phyloP scores from a whole-genome alignment of 2,888 invertebrate species.

The Dasysyrphus tricinctus region DNA sequence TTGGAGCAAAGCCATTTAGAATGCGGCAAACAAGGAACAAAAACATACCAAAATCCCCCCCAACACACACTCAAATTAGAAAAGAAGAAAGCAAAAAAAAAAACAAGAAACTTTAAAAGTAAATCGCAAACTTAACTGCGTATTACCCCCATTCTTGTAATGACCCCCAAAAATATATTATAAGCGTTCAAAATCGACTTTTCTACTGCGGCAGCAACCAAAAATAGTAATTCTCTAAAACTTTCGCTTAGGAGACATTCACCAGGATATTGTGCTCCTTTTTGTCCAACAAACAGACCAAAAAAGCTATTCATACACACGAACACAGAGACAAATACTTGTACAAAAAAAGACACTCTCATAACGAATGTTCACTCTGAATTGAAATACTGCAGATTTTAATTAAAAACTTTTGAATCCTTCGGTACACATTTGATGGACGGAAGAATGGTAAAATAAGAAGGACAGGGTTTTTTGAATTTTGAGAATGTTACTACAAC shows the following conservation, averaged over 20 bases:
- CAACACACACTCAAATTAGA: neutral
- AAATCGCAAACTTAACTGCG: slow-evolving; percentile 60
- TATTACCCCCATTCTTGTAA: slow-evolving; percentile 39
- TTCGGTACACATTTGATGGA: slow-evolving; percentile 2
- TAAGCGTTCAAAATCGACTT: slow-evolving; percentile 64
- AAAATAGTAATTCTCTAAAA: slow-evolving; percentile 50
- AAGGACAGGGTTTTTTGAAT: slow-evolving; percentile 2
- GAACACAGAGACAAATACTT: neutral
- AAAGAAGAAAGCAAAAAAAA: neutral
- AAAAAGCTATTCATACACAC: slow-evolving; percentile 15
- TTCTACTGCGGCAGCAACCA: slow-evolving; percentile 55
- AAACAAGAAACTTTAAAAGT: slow-evolving; percentile 51
- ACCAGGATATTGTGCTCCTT: neutral
- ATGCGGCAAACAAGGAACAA: slow-evolving; percentile 46
- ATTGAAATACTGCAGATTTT: slow-evolving; percentile 75
- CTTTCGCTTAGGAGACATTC: slow-evolving; percentile 46
- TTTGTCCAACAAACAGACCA: neutral
- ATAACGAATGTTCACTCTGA: slow-evolving; percentile 48
- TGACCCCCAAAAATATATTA: slow-evolving; percentile 52
- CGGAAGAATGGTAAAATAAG: neutral
- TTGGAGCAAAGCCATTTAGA: slow-evolving; percentile 53
- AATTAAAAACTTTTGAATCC: slow-evolving; percentile 74
- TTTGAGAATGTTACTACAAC: slow-evolving; percentile 54
- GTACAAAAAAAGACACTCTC: slow-evolving; percentile 4
- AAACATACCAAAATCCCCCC: neutral